These are phyloP conservation scores for Corythornis madagascariensis DNA, from an alignment of 2,113 vertebrate genomes.

Conservation along the genomic window DNA sequence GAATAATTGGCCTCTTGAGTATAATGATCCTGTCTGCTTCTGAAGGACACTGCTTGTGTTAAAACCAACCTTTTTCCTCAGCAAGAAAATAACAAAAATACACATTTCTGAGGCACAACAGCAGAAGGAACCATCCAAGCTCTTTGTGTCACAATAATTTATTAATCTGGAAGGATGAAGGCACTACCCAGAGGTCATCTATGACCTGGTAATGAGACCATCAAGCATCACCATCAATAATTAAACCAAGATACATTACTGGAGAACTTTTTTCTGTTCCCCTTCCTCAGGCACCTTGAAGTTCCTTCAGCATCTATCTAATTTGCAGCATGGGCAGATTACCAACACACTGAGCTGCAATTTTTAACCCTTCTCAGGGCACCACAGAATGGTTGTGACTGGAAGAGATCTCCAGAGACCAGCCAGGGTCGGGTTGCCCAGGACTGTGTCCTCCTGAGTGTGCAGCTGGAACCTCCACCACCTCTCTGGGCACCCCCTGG, in stretches of 20 bases:
- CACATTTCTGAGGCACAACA: background rate
- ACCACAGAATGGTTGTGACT: background rate
- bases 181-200: slow-evolving; percentile 26
- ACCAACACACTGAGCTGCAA: background rate
- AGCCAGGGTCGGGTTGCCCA: background rate
- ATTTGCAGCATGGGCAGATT: background rate
- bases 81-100: background rate
- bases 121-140: slow-evolving; percentile 4
- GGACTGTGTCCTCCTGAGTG: background rate
- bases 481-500: background rate
- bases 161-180: slow-evolving; percentile 50
- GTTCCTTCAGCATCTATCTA: background rate
- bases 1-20: slow-evolving; percentile 72
- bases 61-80: slow-evolving; percentile 32
- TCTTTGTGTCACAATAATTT: slow-evolving; percentile 41
- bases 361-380: background rate
- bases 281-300: background rate
- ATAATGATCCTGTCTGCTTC: slow-evolving; percentile 59
- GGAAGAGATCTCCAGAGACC: background rate
- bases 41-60: slow-evolving; percentile 59
- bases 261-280: background rate
- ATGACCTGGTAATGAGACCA: slow-evolving; percentile 50
- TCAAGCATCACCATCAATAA: slow-evolving; percentile 52
- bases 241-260: slow-evolving; percentile 24
- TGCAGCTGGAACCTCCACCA: accelerated